Evolutionary conservation across 2,888 invertebrate species (phyloP).

Genomic region (Chaetoderma sp.): DNA sequence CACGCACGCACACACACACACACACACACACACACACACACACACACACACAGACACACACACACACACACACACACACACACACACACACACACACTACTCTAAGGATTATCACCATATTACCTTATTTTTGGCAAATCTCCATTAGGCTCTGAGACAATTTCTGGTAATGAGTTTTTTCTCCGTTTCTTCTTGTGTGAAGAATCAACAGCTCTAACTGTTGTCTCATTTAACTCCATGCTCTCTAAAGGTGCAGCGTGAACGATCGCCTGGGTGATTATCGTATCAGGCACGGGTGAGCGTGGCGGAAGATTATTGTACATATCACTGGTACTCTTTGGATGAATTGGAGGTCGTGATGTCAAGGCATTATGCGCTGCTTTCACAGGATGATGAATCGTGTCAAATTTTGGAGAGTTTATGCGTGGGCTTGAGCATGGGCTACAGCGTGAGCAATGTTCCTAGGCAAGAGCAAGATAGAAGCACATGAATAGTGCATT

Average conservation of each 20-base stretch:
- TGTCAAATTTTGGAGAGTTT: slow-evolving; percentile 60
- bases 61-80: too few species aligned
- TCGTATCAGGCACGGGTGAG: slow-evolving; percentile 35
- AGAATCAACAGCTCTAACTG: not conserved
- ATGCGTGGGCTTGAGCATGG: slow-evolving; percentile 59
- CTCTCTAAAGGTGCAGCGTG: slow-evolving; percentile 6
- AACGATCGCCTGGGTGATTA: slow-evolving; percentile 26
- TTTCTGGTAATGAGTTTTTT: slow-evolving; percentile 50
- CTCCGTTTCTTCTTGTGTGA: slow-evolving; percentile 12
- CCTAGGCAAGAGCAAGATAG: slow-evolving; percentile 48
- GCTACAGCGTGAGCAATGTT: slow-evolving; percentile 61
- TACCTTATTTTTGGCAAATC: slow-evolving; percentile 42
- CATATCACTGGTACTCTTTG: slow-evolving; percentile 27
- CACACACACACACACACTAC: too few species aligned
- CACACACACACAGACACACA: too few species aligned
- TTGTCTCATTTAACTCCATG: not conserved
- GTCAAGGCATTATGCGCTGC: not conserved
- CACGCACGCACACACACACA: too few species aligned
- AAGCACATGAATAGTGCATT: not conserved
- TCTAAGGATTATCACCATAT: too few species aligned
- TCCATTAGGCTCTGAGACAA: slow-evolving; percentile 45
- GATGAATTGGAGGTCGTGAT: not conserved
- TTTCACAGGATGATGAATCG: slow-evolving; percentile 43
- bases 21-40: too few species aligned
- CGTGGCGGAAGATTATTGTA: slow-evolving; percentile 49